Base-by-base conservation (phyloP, 2,113 vertebrate species). In the Phaetusa simplex region DNA sequence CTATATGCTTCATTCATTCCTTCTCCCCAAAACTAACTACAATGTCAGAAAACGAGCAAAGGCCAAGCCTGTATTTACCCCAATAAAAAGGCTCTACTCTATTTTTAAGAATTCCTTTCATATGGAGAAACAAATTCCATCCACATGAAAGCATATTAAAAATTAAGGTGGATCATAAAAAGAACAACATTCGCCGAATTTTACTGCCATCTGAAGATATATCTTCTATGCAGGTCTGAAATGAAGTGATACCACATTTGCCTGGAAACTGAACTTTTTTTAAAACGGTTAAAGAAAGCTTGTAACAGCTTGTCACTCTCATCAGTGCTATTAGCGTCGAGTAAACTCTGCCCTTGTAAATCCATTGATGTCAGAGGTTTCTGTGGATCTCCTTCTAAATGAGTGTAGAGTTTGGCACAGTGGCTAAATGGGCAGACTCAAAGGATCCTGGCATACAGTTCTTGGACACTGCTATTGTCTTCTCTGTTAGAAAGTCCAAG, bases 351-450 rank as follows among this genome's bases (percentile, higher is more conserved):
- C n/a, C 73, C 69, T 76, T 56, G 56, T 36, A 89, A 92, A 88
- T 88, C 70, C 71, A 93, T 14, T 72, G 74, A 88, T 73, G 82
- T 78, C 84, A 87, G 65, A 84, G 84, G n/a, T 89, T 95, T 70
- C 81, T 62, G 69, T 27, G n/a, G 50, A 66, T 93, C 45, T 70
- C 61, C 79, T 64, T 74, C 42, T 91, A 89, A 78, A 74, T 16
- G 29, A 73, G 20, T 21, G 50, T 26, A 27, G 38, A 30, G 14
- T 47, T 94, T 81, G 70, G 73, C 77, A 62, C 1, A 27, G 56
- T 12, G 26, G 81, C 59, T 78, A 56, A 52, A 2, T 4, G 45
- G 61, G 61, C 42, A 81, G 76, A 70, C 65, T 45, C 42, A 58
- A 64, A 84, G 55, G n/a, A 74, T 84, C 47, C 69, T 42, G 42